These are phyloP conservation scores for Peromyscus leucopus DNA, from an alignment of 2,113 vertebrate species.

Conservation along the genomic window DNA sequence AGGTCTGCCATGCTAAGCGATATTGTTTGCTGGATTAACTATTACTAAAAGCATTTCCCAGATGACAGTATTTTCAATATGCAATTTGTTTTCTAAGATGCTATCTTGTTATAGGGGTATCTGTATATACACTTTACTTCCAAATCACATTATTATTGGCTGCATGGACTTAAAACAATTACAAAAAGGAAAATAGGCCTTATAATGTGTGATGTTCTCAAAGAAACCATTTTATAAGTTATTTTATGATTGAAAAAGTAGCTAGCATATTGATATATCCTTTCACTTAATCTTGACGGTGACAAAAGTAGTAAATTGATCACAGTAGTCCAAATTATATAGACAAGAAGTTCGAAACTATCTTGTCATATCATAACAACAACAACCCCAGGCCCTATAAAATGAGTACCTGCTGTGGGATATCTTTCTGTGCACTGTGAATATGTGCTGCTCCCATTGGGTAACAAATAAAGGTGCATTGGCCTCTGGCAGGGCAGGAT, in stretches of 20 bases:
- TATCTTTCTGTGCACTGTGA: too few species aligned
- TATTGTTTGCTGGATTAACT: not conserved
- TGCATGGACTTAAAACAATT: not conserved
- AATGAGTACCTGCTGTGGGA: not conserved
- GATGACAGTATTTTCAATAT: not conserved
- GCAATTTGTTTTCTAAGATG: not conserved
- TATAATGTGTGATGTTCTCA: not conserved
- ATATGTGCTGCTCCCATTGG: too few species aligned
- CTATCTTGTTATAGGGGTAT: not conserved
- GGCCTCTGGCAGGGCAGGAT: too few species aligned
- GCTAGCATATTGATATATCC: not conserved
- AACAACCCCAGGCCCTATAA: not conserved
- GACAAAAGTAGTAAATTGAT: constrained; percentile 3
- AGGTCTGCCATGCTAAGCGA: not conserved
- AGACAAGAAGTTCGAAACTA: not conserved
- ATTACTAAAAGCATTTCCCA: not conserved
- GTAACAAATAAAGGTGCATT: too few species aligned
- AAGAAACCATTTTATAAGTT: not conserved
- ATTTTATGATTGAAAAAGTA: not conserved
- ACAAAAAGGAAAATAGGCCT: not conserved
- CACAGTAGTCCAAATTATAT: not conserved
- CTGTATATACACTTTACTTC: not conserved
- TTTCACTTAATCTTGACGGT: not conserved
- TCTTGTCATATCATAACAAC: not conserved
- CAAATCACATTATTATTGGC: not conserved